A percentile compares a stretch with the other conserved stretches of the same genome.
These are phyloP conservation scores for Leptonema lineaticorne DNA, from an alignment of 1,140 invertebrate genomes.

Conservation along the genomic window DNA sequence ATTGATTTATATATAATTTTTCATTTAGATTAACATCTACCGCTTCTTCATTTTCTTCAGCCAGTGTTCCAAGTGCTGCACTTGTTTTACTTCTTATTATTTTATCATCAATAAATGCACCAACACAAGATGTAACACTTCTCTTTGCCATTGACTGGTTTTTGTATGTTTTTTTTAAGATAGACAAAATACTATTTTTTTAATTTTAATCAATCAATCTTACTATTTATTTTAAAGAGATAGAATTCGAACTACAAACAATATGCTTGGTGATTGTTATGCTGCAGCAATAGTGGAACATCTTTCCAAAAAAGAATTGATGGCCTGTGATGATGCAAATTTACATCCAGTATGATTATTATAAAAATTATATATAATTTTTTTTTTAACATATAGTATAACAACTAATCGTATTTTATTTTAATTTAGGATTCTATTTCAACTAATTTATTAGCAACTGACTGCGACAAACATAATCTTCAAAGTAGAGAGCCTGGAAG, in stretches of 20 bases:
- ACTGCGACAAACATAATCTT: background rate
- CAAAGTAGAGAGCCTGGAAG: background rate
- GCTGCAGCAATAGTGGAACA: conserved; percentile 83
- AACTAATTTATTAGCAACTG: too few relatives aligned
- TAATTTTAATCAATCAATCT: background rate
- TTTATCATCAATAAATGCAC: conserved; percentile 81
- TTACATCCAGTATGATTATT: conserved; percentile 54
- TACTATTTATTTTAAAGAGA: conserved; percentile 60
- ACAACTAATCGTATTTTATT: background rate
- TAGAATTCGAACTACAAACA: conserved; percentile 83
- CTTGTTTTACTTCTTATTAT: conserved; percentile 83
- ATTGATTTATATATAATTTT: conserved; percentile 1
- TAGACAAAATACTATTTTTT: conserved; percentile 1
- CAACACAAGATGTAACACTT: conserved; percentile 78
- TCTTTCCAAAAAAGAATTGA: conserved; percentile 77
- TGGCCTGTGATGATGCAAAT: conserved; percentile 68
- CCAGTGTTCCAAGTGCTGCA: conserved; percentile 91
- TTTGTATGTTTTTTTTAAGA: conserved; percentile 67
- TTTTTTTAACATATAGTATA: background rate
- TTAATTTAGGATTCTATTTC: too few relatives aligned
- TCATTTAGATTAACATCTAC: conserved; percentile 79
- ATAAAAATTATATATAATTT: background rate
- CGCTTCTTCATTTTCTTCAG: conserved; percentile 87
- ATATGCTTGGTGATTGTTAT: conserved; percentile 86
- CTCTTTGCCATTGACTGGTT: conserved; percentile 90